Percentiles rank a stretch among this genome's conserved stretches.
Evolutionary conservation across 2,888 invertebrate genomes (phyloP).

Genomic region (Plutella xylostella): DNA sequence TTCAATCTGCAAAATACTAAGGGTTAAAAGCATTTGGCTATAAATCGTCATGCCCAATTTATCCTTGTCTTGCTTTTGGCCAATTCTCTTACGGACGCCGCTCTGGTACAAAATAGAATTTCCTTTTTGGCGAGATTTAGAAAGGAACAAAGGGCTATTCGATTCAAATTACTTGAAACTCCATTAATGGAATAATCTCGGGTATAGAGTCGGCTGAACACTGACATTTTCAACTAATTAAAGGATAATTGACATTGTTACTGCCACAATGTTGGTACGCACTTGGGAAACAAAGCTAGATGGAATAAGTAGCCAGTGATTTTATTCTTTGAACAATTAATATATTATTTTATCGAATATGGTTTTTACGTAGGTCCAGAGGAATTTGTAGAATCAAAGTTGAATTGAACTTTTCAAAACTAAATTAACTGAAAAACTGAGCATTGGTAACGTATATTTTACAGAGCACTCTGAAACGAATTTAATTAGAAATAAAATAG

Average conservation of each 20-base stretch:
- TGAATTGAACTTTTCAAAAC: too few species aligned
- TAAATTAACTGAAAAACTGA: too few species aligned
- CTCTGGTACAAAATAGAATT: slow-evolving; percentile 41
- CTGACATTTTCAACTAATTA: slow-evolving; percentile 25
- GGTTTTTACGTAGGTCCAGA: too few species aligned
- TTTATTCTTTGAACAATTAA: too few species aligned
- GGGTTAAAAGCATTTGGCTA: slow-evolving; percentile 63
- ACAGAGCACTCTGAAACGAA: too few species aligned
- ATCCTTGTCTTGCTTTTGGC: slow-evolving; percentile 51
- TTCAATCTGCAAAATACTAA: slow-evolving; percentile 31
- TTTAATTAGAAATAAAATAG: slow-evolving; percentile 17
- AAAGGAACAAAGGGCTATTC: slow-evolving; percentile 45
- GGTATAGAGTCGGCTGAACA: background rate
- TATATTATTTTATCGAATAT: too few species aligned
- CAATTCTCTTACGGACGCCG: slow-evolving; percentile 40
- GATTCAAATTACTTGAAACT: slow-evolving; percentile 40
- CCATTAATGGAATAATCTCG: slow-evolving; percentile 26
- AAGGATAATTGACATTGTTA: background rate
- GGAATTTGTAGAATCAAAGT: too few species aligned
- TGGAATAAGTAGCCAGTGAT: too few species aligned
- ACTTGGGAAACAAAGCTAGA: background rate
- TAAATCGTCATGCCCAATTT: slow-evolving; percentile 60
- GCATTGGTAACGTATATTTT: too few species aligned
- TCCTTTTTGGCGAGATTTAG: slow-evolving; percentile 43
- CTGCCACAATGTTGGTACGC: background rate